Evolutionary conservation across 2,113 vertebrate species (phyloP), one percentile per base, ranked within the genome.

Genomic region (Lycaon pictus): DNA sequence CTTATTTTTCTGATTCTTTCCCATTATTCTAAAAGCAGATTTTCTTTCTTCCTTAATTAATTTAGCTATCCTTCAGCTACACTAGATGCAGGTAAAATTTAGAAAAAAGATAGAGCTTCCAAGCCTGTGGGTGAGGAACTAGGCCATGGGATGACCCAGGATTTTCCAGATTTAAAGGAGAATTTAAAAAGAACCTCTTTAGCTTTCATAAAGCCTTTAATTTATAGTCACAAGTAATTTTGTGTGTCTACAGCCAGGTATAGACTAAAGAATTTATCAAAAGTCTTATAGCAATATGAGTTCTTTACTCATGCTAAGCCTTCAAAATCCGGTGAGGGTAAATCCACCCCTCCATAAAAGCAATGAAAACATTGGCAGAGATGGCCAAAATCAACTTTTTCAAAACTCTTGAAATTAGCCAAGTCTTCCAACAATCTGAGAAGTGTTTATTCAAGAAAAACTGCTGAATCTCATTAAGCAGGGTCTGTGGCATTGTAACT

Each of bases 371-470:
- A n/a, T 60, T 89, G 67, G 63, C 90, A 72, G 56, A 93, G 83
- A 92, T 72, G 71, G 87, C 81, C 55, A 88, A 93, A 93, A 32
- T 95, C 83, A 97, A 53, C 43, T 63, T 94, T 87, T 98, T 93
- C 83, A 89, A 71, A 86, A 92, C 79, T 93, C 83, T 85, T 37
- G 13, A 96, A 84, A 76, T 97, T 84, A 93, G 63, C 93, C 56
- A 94, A 79, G n/a, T 27, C 74, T 97, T 94, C 81, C 67, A 94
- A 51, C 69, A 87, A 22, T 84, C 51, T 56, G 10, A 93, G 71
- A 43, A 92, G 20, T 96, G 23, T 97, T 97, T 96, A 93, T 83
- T 95, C 60, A 87, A 72, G 94, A 88, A 95, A 97, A 96, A 76
- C 81, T 97, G 71, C 90, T 92, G 95, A 92, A 62, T 95, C 37